Percentiles rank a stretch among this genome's conserved stretches.
Evolutionary conservation across 1,140 invertebrate genomes (phyloP).

Genomic region (Neomicropteryx cornuta): DNA sequence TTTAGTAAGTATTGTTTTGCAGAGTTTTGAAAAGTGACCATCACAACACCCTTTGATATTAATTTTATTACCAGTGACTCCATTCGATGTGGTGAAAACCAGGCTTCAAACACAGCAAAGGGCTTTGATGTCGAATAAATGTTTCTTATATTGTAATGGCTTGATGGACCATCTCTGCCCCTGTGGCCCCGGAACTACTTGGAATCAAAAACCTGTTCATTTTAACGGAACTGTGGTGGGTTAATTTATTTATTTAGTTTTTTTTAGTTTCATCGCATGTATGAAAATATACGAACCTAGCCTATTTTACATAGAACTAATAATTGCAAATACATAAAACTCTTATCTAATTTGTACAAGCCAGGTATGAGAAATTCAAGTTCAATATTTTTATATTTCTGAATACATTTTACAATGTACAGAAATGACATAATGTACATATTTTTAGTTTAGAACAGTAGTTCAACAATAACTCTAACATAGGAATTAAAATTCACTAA

Average conservation of each 20-base stretch:
- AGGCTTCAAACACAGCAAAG: constrained; percentile 83
- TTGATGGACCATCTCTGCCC: constrained; percentile 90
- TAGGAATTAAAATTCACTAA: too few relatives aligned
- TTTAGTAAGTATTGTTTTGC: constrained; percentile 47
- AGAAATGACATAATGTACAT: too few relatives aligned
- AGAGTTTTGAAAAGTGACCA: neutral
- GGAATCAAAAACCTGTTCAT: constrained; percentile 46
- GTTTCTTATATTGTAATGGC: constrained; percentile 90
- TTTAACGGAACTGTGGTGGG: constrained; percentile 78
- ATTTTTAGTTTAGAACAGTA: neutral
- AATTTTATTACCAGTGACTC: constrained; percentile 64
- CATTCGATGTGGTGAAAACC: constrained; percentile 94
- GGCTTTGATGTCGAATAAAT: constrained; percentile 59
- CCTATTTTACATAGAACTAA: neutral
- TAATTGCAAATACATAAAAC: neutral
- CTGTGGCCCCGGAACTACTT: constrained; percentile 42
- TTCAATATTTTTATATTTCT: neutral
- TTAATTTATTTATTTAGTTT: constrained; percentile 6
- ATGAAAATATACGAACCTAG: neutral
- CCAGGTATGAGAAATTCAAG: too few relatives aligned
- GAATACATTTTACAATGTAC: too few relatives aligned
- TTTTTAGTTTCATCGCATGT: constrained; percentile 1
- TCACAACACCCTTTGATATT: neutral
- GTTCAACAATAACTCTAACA: too few relatives aligned
- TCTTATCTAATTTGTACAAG: neutral